A percentile compares a stretch with the other conserved stretches of the same genome.
Evolutionary conservation across 2,888 invertebrate genomes (phyloP).

Genomic region (Molanna angustata): DNA sequence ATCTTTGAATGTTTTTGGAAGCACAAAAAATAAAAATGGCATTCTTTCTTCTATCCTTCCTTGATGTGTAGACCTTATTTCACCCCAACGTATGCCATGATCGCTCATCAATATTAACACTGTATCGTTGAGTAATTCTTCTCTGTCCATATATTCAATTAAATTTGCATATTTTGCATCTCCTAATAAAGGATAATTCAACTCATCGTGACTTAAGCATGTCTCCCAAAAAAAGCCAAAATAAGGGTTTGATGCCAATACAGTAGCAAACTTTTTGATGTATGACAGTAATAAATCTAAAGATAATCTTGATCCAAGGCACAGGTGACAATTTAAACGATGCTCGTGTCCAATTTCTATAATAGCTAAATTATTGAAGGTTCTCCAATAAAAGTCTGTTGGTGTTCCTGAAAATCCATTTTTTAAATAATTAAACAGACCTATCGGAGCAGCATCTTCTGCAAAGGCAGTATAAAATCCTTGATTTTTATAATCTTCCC

Average conservation of each 20-base stretch:
- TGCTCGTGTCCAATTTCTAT: constrained; percentile 62
- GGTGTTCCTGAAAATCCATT: constrained; percentile 75
- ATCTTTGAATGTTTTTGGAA: constrained; percentile 70
- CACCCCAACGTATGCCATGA: constrained; percentile 87
- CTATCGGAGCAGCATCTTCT: constrained; percentile 78
- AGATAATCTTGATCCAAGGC: constrained; percentile 67
- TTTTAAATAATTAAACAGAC: constrained; percentile 77
- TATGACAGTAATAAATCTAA: constrained; percentile 72
- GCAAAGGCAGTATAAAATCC: constrained; percentile 78
- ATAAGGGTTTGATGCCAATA: constrained; percentile 58
- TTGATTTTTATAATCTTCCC: constrained; percentile 71
- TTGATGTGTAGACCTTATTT: constrained; percentile 78
- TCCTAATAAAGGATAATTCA: constrained; percentile 74
- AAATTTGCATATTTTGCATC: constrained; percentile 64
- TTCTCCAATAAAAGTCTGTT: constrained; percentile 81
- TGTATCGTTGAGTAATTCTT: constrained; percentile 62
- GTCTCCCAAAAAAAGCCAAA: constrained; percentile 86
- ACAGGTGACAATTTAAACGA: constrained; percentile 63
- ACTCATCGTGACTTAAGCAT: constrained; percentile 79
- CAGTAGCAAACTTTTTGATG: constrained; percentile 59
- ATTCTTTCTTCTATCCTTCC: constrained; percentile 84
- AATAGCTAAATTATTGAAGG: constrained; percentile 70
- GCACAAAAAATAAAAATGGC: constrained; percentile 71
- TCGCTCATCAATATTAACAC: constrained; percentile 78
- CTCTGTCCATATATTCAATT: constrained; percentile 52